Evolutionary conservation across 2,797 vertebrate genomes (phyloP).

Genomic region (Urocyon cinereoargenteus): DNA sequence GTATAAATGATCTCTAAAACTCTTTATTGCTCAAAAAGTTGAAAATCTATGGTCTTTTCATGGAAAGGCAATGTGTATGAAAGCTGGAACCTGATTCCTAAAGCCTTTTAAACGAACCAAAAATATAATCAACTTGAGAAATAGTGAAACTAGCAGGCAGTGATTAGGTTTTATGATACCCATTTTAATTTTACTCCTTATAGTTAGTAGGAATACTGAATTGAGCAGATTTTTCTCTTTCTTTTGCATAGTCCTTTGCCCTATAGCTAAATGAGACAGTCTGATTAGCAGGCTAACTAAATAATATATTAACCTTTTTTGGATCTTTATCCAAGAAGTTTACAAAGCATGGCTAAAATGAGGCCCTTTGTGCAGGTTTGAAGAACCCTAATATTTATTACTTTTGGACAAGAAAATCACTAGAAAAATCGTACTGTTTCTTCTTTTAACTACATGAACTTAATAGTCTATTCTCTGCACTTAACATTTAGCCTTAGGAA

Average conservation of each 20-base stretch:
- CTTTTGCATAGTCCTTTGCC: slow-evolving; percentile 51
- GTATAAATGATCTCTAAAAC: background rate
- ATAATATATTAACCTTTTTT: slow-evolving; percentile 75
- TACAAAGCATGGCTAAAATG: slow-evolving; percentile 72
- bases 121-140: slow-evolving; percentile 70
- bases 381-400: slow-evolving; percentile 79
- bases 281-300: slow-evolving; percentile 68
- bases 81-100: slow-evolving; percentile 37
- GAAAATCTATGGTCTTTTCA: background rate
- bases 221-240: slow-evolving; percentile 54
- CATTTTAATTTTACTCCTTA: slow-evolving; percentile 69
- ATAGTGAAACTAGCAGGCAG: slow-evolving; percentile 61
- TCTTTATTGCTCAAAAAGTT: background rate
- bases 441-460: slow-evolving; percentile 67
- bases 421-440: slow-evolving; percentile 52
- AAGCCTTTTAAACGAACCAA: slow-evolving; percentile 45
- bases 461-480: slow-evolving; percentile 67
- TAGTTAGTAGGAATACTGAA: slow-evolving; percentile 47
- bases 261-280: slow-evolving; percentile 42
- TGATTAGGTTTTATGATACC: slow-evolving; percentile 64
- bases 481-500: slow-evolving; percentile 71
- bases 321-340: slow-evolving; percentile 69
- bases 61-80: background rate
- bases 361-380: slow-evolving; percentile 58
- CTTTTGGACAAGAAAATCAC: slow-evolving; percentile 76